Evolutionary conservation across 53 echinoderm and acorn worm genomes (phyloP).

Genomic region (Astropecten irregularis): DNA sequence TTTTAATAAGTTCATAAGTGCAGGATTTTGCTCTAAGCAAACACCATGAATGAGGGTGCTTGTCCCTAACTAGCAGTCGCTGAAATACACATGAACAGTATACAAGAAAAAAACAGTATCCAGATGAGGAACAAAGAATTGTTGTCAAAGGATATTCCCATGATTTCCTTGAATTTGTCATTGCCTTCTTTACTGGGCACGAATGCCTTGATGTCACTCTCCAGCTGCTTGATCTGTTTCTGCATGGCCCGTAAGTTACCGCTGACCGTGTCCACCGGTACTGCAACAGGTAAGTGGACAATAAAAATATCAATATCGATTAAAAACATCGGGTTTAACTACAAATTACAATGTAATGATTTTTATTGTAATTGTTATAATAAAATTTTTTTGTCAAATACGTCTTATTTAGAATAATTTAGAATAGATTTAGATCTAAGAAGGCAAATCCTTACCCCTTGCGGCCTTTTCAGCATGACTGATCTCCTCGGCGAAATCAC

Average conservation of each 20-base stretch:
- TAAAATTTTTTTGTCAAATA: too few species aligned
- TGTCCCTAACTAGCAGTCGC: too few species aligned
- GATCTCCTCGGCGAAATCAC: conserved; percentile 78
- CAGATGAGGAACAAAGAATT: too few species aligned
- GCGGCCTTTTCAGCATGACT: conserved; percentile 77
- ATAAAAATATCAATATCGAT: background rate
- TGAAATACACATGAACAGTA: too few species aligned
- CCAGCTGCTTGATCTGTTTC: conserved; percentile 83
- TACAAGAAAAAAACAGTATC: too few species aligned
- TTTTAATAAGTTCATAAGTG: too few species aligned
- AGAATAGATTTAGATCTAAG: too few species aligned
- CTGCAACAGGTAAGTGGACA: conserved; percentile 58
- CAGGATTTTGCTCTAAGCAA: too few species aligned
- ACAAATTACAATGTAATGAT: background rate
- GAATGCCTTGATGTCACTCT: conserved; percentile 84
- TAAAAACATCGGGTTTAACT: background rate
- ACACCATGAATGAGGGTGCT: too few species aligned
- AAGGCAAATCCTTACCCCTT: conserved; percentile 83
- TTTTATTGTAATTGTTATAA: too few species aligned
- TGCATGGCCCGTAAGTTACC: conserved; percentile 80
- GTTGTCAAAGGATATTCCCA: conserved; percentile 99
- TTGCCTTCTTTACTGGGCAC: conserved; percentile 78
- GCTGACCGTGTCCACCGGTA: conserved; percentile 79
- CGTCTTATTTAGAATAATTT: too few species aligned
- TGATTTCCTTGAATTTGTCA: conserved; percentile 89